Evolutionary conservation across 2,797 vertebrate species (phyloP), one percentile per base, ranked within the genome.

Genomic region (Scyliorhinus canicula): DNA sequence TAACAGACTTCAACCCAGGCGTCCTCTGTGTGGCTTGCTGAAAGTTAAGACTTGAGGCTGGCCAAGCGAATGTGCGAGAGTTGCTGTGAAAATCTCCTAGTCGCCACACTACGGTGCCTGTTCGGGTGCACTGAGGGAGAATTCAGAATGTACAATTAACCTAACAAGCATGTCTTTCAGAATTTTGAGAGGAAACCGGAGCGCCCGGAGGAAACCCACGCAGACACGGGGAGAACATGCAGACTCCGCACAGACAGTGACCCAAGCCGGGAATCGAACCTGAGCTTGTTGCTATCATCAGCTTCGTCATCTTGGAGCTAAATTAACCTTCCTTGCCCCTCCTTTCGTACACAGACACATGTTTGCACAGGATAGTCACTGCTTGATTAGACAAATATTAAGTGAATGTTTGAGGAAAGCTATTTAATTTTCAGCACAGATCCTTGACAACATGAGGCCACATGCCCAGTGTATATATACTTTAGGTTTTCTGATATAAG

Each of bases 341-440:
- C 52, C n/a, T n/a, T n/a, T 60, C 35, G 60, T 35, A 60, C 52
- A 57, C 52, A 88, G 28, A 57, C 52, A n/a, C 28, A 60, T 90
- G 67, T 71, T 35, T 74, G 35, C 67, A 82, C 44, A 21, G 9
- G 47, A 63, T 82, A 24, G 93, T 28, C 6, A 1, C 69, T 28
- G 50, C 31, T 82, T 77, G 93, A 60, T 52, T 52, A 60, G 93
- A 55, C n/a, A 35, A 19, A 40, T 90, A 50, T 47, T 44, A n/a
- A 88, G 86, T 90, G 52, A 55, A 90, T 90, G 86, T 90, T 90
- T 60, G 55, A 90, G 21, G 14, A 63, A 60, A 60, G n/a, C 55
- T 63, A 5, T n/a, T 60, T 90, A 90, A 60, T 55, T 63, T 86
- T 40, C 86, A 40, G 86, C n/a, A n/a, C 4, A 9, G 55, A 60